Conservation (phyloP, 2,888 invertebrate genomes). For the Epirrhoe tristata region DNA sequence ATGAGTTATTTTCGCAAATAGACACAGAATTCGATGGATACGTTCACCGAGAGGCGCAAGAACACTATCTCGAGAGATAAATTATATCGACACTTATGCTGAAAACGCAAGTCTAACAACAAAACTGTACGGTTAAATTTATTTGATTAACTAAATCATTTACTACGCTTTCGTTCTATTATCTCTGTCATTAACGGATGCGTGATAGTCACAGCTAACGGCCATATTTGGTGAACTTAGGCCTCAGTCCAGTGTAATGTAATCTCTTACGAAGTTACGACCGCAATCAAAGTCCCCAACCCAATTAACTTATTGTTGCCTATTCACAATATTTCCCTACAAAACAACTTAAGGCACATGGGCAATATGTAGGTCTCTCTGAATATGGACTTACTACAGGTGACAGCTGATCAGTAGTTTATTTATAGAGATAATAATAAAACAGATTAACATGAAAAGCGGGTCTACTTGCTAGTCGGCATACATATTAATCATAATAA, state of each 20-base stretch:
- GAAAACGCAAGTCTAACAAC: not conserved
- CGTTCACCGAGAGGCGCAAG: constrained; percentile 23
- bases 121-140: not conserved
- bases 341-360: not conserved
- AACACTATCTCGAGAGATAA: constrained; percentile 1
- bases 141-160: not conserved
- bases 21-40: constrained; percentile 53
- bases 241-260: not conserved
- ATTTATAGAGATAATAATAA: not conserved
- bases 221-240: constrained; percentile 7
- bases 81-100: constrained; percentile 6
- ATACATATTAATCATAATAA: not conserved
- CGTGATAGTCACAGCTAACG: constrained; percentile 2
- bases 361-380: not conserved
- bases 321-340: not conserved
- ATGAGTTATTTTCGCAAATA: constrained; percentile 82
- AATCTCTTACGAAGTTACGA: constrained; percentile 2
- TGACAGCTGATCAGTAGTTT: no score
- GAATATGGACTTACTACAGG: not conserved
- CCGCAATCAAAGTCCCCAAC: constrained; percentile 1
- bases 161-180: not conserved
- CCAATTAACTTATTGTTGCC: constrained; percentile 4
- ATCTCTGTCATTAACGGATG: constrained; percentile 2
- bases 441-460: constrained; percentile 19
- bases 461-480: not conserved